These are phyloP conservation scores for Salvelinus namaycush DNA, from an alignment of 2,113 vertebrate genomes.

Conservation along the genomic window DNA sequence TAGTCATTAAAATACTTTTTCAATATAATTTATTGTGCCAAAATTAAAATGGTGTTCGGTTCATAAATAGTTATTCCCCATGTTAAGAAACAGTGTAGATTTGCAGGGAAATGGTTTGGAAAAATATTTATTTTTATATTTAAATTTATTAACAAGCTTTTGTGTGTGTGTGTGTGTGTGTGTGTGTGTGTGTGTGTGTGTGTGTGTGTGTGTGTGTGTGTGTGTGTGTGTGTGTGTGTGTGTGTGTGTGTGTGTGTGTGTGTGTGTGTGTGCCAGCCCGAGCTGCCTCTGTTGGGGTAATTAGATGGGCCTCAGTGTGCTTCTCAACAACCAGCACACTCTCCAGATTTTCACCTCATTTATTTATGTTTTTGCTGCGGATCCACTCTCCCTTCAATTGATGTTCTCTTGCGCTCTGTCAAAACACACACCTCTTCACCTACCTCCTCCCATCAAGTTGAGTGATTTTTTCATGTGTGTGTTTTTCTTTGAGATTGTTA, in stretches of 20 bases:
- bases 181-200: background rate
- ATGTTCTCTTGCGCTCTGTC: conserved; percentile 40
- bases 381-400: conserved; percentile 62
- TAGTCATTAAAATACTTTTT: too few species aligned
- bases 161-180: too few species aligned
- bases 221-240: background rate
- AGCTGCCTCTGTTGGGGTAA: conserved; percentile 35
- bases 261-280: background rate
- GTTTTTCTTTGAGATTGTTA: background rate
- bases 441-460: conserved; percentile 35
- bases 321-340: conserved; percentile 5
- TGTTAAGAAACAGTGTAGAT: too few species aligned
- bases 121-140: too few species aligned
- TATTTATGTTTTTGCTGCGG: conserved; percentile 79
- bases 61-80: too few species aligned
- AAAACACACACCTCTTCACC: conserved; percentile 40
- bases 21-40: too few species aligned
- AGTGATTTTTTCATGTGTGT: conserved; percentile 44
- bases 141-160: too few species aligned
- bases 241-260: too few species aligned
- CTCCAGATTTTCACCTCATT: conserved; percentile 72
- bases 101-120: too few species aligned
- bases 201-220: too few species aligned
- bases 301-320: conserved; percentile 25
- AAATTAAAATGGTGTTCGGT: background rate